Evolutionary conservation across 2,888 invertebrate genomes (phyloP).

Genomic region (Andrena trimmerana): DNA sequence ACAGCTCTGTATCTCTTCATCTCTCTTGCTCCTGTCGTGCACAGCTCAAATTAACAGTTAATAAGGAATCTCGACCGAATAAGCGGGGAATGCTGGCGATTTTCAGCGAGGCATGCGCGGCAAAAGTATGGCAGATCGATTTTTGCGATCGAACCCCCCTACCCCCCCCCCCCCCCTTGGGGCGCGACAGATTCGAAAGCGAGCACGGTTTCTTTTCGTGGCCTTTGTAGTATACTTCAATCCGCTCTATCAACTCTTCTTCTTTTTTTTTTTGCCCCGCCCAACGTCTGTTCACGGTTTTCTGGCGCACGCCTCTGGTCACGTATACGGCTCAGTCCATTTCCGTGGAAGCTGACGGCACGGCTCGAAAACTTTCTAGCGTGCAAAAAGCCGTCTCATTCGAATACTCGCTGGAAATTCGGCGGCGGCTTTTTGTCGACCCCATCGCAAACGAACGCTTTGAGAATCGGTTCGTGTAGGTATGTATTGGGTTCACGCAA

Average conservation of each 20-base stretch:
- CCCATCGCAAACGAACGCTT: neutral
- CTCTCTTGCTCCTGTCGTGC: neutral
- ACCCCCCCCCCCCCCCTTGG: conserved; percentile 1
- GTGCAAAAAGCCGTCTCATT: conserved; percentile 57
- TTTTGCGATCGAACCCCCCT: conserved; percentile 46
- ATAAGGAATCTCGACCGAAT: conserved; percentile 51
- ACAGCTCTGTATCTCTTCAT: neutral
- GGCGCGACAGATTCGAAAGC: conserved; percentile 57
- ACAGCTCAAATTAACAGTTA: conserved; percentile 62
- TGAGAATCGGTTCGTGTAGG: neutral
- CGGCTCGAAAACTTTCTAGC: conserved; percentile 60
- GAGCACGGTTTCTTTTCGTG: conserved; percentile 52
- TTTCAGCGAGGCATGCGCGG: conserved; percentile 61
- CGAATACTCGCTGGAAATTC: conserved; percentile 55
- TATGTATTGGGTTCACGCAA: neutral
- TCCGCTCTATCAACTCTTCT: conserved; percentile 33
- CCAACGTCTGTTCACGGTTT: conserved; percentile 18
- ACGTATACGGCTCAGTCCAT: conserved; percentile 32
- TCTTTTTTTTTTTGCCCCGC: neutral
- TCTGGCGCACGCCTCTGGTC: conserved; percentile 27
- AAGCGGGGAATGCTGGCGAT: conserved; percentile 39
- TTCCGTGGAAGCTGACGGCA: conserved; percentile 25
- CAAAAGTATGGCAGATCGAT: conserved; percentile 73
- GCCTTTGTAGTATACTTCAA: conserved; percentile 39
- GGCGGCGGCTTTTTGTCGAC: conserved; percentile 42